These are phyloP conservation scores for Picathartes gymnocephalus DNA, from an alignment of 2,113 vertebrate genomes.

Conservation along the genomic window DNA sequence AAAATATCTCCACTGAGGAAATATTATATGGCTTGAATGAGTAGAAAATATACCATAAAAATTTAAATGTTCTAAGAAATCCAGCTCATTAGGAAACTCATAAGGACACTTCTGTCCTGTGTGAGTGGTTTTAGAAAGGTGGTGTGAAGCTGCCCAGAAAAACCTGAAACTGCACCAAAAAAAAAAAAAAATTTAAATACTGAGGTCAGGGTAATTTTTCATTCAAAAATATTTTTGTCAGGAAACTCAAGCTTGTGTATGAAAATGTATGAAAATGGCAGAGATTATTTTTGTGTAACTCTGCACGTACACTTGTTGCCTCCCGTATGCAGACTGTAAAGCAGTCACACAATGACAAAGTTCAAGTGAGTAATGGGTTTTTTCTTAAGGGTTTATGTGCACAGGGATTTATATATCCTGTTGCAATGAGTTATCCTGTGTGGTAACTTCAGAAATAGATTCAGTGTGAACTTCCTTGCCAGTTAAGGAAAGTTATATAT, in stretches of 20 bases:
- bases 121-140: background rate
- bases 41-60: background rate
- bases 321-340: background rate
- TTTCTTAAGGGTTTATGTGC: background rate
- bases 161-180: background rate
- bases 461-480: background rate
- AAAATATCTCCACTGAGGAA: background rate
- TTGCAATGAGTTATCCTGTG: background rate
- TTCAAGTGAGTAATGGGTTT: conserved; percentile 20
- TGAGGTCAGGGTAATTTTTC: background rate
- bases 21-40: background rate
- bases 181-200: background rate
- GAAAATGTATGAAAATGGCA: background rate
- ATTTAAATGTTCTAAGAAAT: background rate
- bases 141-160: background rate
- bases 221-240: background rate
- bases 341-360: conserved; percentile 39
- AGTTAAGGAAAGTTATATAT: background rate
- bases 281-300: background rate
- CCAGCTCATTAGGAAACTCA: background rate
- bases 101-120: background rate
- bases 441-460: conserved; percentile 13
- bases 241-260: background rate
- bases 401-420: background rate
- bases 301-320: background rate